Evolutionary conservation across 2,113 vertebrate genomes (phyloP).

Genomic region (Rhea pennata): DNA sequence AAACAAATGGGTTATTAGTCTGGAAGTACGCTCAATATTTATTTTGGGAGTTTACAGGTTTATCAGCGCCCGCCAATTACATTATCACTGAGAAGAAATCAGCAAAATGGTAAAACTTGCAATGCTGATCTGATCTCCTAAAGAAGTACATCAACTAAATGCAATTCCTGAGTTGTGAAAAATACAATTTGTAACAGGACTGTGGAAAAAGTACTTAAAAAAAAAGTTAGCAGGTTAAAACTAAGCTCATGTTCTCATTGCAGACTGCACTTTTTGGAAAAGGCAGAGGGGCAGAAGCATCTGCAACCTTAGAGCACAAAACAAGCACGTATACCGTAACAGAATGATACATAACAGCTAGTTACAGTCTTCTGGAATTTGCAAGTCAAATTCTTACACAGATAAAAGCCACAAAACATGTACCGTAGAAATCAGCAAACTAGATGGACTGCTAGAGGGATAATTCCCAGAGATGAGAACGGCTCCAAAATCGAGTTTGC

Average conservation of each 20-base stretch:
- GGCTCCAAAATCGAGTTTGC: not conserved
- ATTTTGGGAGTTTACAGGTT: constrained; percentile 36
- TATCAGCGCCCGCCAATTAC: constrained; percentile 48
- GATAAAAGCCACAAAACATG: not conserved
- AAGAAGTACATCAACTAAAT: constrained; percentile 37
- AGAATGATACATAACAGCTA: not conserved
- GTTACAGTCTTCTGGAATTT: not conserved
- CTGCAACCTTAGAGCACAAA: not conserved
- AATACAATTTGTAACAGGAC: constrained; percentile 11
- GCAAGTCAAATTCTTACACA: not conserved
- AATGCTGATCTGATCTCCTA: constrained; percentile 49
- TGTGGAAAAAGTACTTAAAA: not conserved
- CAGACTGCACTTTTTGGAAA: not conserved
- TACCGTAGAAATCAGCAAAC: not conserved
- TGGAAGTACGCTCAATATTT: constrained; percentile 15
- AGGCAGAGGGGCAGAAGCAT: not conserved
- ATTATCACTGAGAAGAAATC: constrained; percentile 13
- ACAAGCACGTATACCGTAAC: not conserved
- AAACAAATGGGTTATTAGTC: constrained; percentile 44
- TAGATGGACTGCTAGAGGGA: not conserved
- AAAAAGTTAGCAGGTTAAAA: constrained; percentile 17
- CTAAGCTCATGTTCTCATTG: not conserved
- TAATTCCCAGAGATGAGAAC: not conserved
- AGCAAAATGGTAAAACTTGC: constrained; percentile 36
- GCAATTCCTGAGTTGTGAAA: constrained; percentile 18